These are phyloP conservation scores for Myripristis murdjan DNA, from an alignment of 2,797 vertebrate species.

Conservation along the genomic window DNA sequence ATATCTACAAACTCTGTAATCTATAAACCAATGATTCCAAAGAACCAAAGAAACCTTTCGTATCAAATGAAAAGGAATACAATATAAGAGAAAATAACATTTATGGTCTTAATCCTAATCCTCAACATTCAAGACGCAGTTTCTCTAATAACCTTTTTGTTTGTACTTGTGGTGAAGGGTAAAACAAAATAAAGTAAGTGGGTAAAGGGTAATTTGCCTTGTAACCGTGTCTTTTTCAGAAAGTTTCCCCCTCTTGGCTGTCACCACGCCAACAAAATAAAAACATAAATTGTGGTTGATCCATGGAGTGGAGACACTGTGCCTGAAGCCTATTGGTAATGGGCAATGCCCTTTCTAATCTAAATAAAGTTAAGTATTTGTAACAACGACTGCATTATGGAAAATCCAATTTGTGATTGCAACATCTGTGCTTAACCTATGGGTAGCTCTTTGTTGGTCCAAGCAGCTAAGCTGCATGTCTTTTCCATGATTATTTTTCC, in stretches of 20 bases:
- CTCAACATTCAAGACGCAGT: constrained; percentile 34
- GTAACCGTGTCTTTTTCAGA: constrained; percentile 57
- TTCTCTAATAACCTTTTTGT: constrained; percentile 51
- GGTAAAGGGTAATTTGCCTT: constrained; percentile 57
- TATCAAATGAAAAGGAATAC: constrained; percentile 37
- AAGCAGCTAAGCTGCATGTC: constrained; percentile 67
- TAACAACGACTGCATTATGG: constrained; percentile 73
- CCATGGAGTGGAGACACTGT: constrained; percentile 64
- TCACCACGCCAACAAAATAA: constrained; percentile 69
- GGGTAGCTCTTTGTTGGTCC: constrained; percentile 66
- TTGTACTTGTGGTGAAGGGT: constrained; percentile 51
- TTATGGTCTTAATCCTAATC: constrained; percentile 28
- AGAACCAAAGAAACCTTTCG: constrained; percentile 40
- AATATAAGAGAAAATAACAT: constrained; percentile 35
- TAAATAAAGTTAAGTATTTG: constrained; percentile 80
- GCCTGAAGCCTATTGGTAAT: constrained; percentile 74
- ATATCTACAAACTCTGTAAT: constrained; percentile 33
- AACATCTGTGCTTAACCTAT: constrained; percentile 76
- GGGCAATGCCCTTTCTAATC: constrained; percentile 71
- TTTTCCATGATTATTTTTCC: constrained; percentile 77
- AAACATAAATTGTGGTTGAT: constrained; percentile 78
- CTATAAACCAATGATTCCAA: constrained; percentile 31
- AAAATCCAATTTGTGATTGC: constrained; percentile 83
- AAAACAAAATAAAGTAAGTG: constrained; percentile 57
- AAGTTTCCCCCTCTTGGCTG: constrained; percentile 64